Conservation (phyloP, 2,888 invertebrate genomes). For the Pollenia griseotomentosa region DNA sequence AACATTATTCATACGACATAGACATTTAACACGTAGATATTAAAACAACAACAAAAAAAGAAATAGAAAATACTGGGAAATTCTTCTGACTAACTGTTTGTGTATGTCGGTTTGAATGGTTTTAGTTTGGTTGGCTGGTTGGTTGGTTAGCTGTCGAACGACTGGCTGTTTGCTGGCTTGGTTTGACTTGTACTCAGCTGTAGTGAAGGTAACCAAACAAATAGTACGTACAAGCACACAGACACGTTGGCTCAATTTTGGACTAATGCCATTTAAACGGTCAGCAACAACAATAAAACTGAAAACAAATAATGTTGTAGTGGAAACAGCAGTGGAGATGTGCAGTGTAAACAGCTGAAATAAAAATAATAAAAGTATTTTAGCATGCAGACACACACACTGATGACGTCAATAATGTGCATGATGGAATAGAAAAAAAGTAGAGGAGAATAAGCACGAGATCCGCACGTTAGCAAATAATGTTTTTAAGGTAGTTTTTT, state of each 20-base stretch:
- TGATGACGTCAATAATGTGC: conserved; percentile 72
- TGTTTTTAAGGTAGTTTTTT: conserved; percentile 1
- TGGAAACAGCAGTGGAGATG: background rate
- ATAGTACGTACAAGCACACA: conserved; percentile 2
- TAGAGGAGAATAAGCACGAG: conserved; percentile 61
- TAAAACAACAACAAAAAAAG: background rate
- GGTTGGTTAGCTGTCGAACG: conserved; percentile 11
- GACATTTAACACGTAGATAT: background rate
- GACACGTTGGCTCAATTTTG: conserved; percentile 40
- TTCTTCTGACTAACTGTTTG: conserved; percentile 25
- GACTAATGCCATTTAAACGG: conserved; percentile 64
- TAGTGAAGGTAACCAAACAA: conserved; percentile 57
- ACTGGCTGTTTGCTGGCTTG: conserved; percentile 34
- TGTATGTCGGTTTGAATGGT: conserved; percentile 6
- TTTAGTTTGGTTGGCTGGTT: conserved; percentile 30
- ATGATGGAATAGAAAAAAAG: conserved; percentile 53
- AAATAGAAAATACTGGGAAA: conserved; percentile 56
- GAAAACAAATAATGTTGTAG: conserved; percentile 12
- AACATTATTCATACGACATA: conserved; percentile 29
- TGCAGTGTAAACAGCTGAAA: conserved; percentile 38
- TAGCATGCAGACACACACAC: conserved; percentile 62
- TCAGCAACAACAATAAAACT: conserved; percentile 35
- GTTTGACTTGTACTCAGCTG: conserved; percentile 61
- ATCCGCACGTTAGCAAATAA: conserved; percentile 54
- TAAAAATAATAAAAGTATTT: conserved; percentile 61